Evolutionary conservation across 2,888 invertebrate genomes (phyloP), one percentile per base, ranked within the genome.

Genomic region (Priocnemis perturbator): DNA sequence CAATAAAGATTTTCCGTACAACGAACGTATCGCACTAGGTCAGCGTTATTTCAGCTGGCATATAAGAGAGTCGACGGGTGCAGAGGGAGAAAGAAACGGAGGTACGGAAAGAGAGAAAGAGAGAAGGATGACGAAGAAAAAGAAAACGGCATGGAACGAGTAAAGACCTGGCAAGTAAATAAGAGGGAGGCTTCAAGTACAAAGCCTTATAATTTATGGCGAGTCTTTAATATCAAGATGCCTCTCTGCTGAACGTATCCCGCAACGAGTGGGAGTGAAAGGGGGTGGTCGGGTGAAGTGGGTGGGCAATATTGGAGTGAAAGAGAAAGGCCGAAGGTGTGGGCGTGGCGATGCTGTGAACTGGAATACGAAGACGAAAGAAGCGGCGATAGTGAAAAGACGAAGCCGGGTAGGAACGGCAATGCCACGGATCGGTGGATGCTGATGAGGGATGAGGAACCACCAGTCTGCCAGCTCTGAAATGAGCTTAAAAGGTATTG

Each of bases 151-250:
- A 23, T 57, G 3, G 37, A 60, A 9, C 15, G 50, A 64, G 47
- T 30, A 47, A 65, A 53, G 52, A 55, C 65, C 64, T 55, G 64
- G 64, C 64, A 60, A 61, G 63, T 79, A 73, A 79, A 71, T 69
- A 76, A 71, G 66, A 45, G 47, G 61, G 55, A 68, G 62, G 68
- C 56, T 69, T 71, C 69, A 55, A 73, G 71, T 60, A 47, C 71
- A 73, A 79, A 70, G 73, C 69, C 68, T 69, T 57, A 67, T 76
- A 78, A 78, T 78, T 79, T 79, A 79, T 70, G 63, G 44, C 61
- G 53, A 44, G 23, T 62, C 60, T 72, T 74, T 78, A 74, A 79
- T 76, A 69, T 74, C 63, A 60, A 69, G 61, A 64, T 61, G 74
- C 63, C 66, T 23, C 65, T 17, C 44, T 21, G 58, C 17, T 52